phyloP scores from a whole-genome alignment of 1,140 invertebrate genomes.

The Pollicipes pollicipes region DNA sequence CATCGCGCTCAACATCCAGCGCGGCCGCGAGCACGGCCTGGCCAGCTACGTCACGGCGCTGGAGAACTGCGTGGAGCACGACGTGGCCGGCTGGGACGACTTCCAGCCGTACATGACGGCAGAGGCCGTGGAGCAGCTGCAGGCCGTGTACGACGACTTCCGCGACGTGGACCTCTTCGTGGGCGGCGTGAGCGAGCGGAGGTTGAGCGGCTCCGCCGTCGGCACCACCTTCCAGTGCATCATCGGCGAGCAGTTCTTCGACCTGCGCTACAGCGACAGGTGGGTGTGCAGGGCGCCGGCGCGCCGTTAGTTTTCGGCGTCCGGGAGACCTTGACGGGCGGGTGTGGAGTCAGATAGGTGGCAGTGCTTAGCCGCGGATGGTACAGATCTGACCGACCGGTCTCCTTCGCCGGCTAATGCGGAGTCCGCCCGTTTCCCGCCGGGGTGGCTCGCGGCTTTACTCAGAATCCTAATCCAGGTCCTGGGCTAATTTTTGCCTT shows the following conservation, averaged over 20 bases:
- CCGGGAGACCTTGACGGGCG: too few species aligned
- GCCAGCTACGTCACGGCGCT: background rate
- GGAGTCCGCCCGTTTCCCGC: too few species aligned
- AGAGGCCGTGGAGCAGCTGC: conserved; percentile 25
- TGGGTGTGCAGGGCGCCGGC: too few species aligned
- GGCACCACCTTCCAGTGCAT: conserved; percentile 70
- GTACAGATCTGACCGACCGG: too few species aligned
- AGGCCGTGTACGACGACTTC: conserved; percentile 38
- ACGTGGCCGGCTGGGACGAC: background rate
- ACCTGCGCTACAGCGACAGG: background rate
- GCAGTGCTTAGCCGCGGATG: too few species aligned
- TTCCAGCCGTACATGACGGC: conserved; percentile 4
- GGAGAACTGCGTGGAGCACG: background rate
- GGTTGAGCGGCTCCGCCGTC: conserved; percentile 41
- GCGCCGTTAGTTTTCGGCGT: too few species aligned
- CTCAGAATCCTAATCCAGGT: too few species aligned
- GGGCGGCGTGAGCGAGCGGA: conserved; percentile 50
- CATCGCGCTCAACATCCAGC: conserved; percentile 22
- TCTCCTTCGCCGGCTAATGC: too few species aligned
- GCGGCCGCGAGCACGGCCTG: conserved; percentile 26
- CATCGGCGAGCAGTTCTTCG: conserved; percentile 54
- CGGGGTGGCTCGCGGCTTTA: too few species aligned
- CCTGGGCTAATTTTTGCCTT: too few species aligned
- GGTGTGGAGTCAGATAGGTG: too few species aligned
- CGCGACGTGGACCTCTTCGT: conserved; percentile 63